phyloP scores from a whole-genome alignment of 2,113 vertebrate genomes.

The Gallinago paraguaiae region DNA sequence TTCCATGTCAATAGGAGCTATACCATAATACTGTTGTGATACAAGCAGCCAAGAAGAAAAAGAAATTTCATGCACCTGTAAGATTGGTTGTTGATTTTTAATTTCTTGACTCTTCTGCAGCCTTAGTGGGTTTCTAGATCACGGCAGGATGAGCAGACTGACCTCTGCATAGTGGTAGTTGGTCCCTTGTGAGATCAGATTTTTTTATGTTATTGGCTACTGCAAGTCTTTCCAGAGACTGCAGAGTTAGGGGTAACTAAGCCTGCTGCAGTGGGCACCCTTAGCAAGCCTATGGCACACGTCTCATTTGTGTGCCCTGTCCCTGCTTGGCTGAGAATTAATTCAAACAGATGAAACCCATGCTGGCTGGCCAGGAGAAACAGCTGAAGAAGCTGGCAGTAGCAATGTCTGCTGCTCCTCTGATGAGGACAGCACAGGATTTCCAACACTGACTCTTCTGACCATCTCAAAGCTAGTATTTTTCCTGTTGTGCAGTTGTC shows the following conservation, averaged over 20 bases:
- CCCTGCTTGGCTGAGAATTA: background rate
- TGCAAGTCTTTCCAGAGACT: background rate
- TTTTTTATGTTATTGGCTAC: background rate
- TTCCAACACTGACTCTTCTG: background rate
- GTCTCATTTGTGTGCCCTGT: background rate
- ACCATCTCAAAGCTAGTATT: background rate
- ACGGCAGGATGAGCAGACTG: background rate
- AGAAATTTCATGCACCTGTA: background rate
- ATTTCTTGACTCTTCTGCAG: background rate
- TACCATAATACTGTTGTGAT: background rate
- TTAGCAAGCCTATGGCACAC: accelerated
- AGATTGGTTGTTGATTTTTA: background rate
- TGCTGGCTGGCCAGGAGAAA: background rate
- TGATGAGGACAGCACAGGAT: background rate
- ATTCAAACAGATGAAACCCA: background rate
- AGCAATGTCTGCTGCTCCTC: background rate
- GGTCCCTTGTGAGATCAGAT: background rate
- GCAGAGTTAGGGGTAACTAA: too few species aligned
- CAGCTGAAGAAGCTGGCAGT: background rate
- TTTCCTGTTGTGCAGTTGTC: background rate
- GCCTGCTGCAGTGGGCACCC: background rate
- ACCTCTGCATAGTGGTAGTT: background rate
- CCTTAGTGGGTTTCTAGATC: background rate
- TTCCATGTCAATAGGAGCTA: background rate
- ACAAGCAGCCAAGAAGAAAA: background rate